These are phyloP conservation scores for Cepaea hortensis DNA, from an alignment of 2,888 invertebrate species.

Conservation along the genomic window DNA sequence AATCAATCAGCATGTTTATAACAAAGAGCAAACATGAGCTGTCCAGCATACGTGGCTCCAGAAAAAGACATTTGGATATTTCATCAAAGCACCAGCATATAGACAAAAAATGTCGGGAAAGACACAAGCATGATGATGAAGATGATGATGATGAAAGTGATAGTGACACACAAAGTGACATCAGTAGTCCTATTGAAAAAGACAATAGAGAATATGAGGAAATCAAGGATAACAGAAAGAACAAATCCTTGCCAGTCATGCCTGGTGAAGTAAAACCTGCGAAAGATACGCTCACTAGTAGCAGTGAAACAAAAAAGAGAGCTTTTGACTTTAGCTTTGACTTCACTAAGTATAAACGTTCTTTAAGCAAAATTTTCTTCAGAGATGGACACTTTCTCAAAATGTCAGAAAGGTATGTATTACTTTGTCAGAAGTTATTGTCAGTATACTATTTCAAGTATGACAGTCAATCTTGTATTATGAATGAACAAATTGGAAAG, in stretches of 20 bases:
- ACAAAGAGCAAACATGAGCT: neutral
- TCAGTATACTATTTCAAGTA: neutral
- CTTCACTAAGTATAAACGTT: constrained; percentile 66
- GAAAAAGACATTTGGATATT: constrained; percentile 8
- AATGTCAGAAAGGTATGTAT: constrained; percentile 62
- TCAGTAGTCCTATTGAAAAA: neutral
- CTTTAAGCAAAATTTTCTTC: constrained; percentile 78
- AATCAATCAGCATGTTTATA: neutral
- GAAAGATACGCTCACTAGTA: neutral
- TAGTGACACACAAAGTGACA: neutral
- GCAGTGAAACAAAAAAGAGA: neutral
- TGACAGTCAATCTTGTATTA: constrained; percentile 46
- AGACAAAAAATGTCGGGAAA: constrained; percentile 13
- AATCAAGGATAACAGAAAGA: neutral
- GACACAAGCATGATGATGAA: constrained; percentile 19
- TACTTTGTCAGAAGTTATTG: neutral
- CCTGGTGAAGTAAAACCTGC: neutral
- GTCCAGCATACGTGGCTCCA: neutral
- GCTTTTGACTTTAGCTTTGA: constrained; percentile 62
- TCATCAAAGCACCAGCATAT: constrained; percentile 32
- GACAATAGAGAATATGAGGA: constrained; percentile 3
- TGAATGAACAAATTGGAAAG: too few relatives aligned
- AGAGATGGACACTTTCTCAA: constrained; percentile 79
- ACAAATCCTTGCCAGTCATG: neutral
- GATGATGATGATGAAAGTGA: constrained; percentile 19